Conservation (phyloP, 2,888 invertebrate genomes). For the Ornithoptera alexandrae region DNA sequence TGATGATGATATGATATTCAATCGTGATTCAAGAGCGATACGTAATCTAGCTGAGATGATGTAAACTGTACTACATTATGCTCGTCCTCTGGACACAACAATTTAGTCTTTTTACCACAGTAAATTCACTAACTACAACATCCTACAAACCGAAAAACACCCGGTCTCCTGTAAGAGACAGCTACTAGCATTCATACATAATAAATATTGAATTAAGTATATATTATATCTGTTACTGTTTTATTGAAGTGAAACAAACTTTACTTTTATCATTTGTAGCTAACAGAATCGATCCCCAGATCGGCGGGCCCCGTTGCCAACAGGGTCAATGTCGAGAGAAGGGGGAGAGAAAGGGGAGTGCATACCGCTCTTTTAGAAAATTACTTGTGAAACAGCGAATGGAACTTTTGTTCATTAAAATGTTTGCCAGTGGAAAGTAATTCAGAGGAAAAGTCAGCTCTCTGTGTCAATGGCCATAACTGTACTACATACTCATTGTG, state of each 20-base stretch:
- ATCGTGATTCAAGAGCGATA: no score
- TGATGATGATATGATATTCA: no score
- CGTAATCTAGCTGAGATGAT: no score
- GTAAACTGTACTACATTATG: no score
- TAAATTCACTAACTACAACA: no score
- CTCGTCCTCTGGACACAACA: no score
- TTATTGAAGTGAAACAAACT: background rate
- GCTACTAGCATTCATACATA: no score
- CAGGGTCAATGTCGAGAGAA: slow-evolving; percentile 28
- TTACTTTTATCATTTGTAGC: background rate
- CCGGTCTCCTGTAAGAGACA: no score
- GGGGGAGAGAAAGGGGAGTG: background rate
- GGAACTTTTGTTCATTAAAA: slow-evolving; percentile 33
- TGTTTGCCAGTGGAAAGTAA: slow-evolving; percentile 30
- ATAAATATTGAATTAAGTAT: no score
- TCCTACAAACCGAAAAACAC: no score
- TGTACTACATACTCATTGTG: slow-evolving; percentile 2
- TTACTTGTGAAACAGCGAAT: slow-evolving; percentile 24
- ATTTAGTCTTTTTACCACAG: no score
- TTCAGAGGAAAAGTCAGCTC: slow-evolving; percentile 26
- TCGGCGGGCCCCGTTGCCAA: slow-evolving; percentile 12
- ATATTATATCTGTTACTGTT: background rate
- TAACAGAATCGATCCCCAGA: slow-evolving; percentile 25
- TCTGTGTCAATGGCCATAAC: slow-evolving; percentile 10
- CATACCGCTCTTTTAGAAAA: slow-evolving; percentile 15